phyloP scores from a whole-genome alignment of 2,888 invertebrate genomes.

The Nemotelus pantherinus region DNA sequence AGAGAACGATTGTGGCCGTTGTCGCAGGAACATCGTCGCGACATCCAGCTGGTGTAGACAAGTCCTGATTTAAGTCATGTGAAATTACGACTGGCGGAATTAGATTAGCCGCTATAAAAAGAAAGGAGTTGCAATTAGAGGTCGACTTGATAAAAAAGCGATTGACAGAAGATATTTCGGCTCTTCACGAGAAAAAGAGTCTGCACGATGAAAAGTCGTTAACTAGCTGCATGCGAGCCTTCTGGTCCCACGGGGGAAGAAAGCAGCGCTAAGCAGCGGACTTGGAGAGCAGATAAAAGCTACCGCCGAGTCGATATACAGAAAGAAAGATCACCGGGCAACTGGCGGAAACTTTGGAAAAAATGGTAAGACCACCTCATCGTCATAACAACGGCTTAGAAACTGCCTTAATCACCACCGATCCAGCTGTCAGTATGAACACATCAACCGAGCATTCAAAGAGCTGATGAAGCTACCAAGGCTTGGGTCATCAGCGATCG shows the following conservation, averaged over 20 bases:
- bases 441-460: constrained; percentile 1
- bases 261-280: not conserved
- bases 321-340: not conserved
- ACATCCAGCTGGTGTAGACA: not conserved
- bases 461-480: not conserved
- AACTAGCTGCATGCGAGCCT: not conserved
- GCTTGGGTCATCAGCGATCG: not conserved
- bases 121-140: not conserved
- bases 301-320: not conserved
- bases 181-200: not conserved
- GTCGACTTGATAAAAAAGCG: not conserved
- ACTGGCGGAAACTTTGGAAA: not conserved
- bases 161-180: not conserved
- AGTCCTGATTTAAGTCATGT: not conserved
- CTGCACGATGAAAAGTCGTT: not conserved
- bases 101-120: not conserved
- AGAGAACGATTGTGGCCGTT: constrained; percentile 1
- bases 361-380: not conserved
- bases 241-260: not conserved
- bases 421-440: not conserved
- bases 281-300: not conserved
- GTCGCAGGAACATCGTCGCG: not conserved
- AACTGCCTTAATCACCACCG: not conserved
- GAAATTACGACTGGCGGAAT: not conserved
- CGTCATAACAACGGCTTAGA: not conserved